These are phyloP conservation scores for Spondyliosoma cantharus DNA, from an alignment of 2,797 vertebrate genomes.

Conservation along the genomic window DNA sequence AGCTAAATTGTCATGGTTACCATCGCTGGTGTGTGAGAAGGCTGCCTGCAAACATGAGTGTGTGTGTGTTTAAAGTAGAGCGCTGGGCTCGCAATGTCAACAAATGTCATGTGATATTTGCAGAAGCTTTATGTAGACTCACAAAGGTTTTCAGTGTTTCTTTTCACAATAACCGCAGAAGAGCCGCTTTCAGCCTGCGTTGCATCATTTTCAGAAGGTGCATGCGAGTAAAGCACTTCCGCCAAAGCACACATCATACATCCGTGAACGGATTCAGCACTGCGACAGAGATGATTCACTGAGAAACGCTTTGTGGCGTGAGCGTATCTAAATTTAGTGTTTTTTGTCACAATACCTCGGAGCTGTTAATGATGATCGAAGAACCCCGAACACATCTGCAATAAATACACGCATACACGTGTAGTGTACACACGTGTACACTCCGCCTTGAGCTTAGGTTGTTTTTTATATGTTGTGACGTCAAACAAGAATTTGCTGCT, in stretches of 20 bases:
- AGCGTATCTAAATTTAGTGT: slow-evolving; percentile 42
- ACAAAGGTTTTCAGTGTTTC: slow-evolving; percentile 33
- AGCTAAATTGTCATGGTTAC: slow-evolving; percentile 82
- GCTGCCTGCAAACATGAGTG: slow-evolving; percentile 20
- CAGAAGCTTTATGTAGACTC: slow-evolving; percentile 38
- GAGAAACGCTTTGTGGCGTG: slow-evolving; percentile 7
- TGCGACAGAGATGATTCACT: slow-evolving; percentile 21
- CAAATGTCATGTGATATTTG: slow-evolving; percentile 72
- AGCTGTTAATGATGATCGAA: slow-evolving; percentile 13
- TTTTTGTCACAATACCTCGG: slow-evolving; percentile 3
- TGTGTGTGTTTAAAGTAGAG: slow-evolving; percentile 51
- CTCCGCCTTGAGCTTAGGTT: slow-evolving; percentile 11
- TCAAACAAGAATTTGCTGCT: slow-evolving; percentile 47
- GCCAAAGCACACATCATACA: slow-evolving; percentile 1
- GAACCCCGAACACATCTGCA: slow-evolving; percentile 35
- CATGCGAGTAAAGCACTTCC: slow-evolving; percentile 3
- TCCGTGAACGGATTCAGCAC: slow-evolving; percentile 15
- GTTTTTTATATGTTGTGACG: slow-evolving; percentile 57
- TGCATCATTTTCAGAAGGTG: slow-evolving; percentile 26
- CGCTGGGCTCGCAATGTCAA: slow-evolving; percentile 64
- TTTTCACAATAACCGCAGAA: slow-evolving; percentile 20
- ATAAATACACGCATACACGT: not conserved
- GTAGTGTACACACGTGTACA: not conserved
- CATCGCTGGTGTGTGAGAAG: slow-evolving; percentile 54
- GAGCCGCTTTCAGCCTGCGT: slow-evolving; percentile 14